phyloP scores from a whole-genome alignment of 1,140 invertebrate species.

The Augochlora pura region DNA sequence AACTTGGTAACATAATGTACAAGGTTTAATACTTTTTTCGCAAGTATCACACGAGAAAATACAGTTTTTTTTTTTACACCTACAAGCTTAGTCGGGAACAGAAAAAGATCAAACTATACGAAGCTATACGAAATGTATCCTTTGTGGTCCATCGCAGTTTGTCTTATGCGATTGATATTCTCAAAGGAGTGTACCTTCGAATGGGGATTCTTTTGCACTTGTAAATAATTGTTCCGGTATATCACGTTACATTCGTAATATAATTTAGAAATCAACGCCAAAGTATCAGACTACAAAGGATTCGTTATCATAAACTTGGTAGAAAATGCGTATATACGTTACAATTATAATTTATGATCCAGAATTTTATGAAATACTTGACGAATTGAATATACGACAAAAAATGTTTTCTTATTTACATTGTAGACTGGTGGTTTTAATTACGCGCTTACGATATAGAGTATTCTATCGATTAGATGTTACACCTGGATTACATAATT shows the following conservation, averaged over 20 bases:
- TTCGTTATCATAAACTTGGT: conserved; percentile 1
- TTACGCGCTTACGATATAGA: conserved; percentile 14
- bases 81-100: background rate
- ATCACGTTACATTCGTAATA: background rate
- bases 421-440: conserved; percentile 8
- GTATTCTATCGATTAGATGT: conserved; percentile 14
- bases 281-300: conserved; percentile 1
- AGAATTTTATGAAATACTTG: conserved; percentile 2
- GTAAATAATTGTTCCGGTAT: background rate
- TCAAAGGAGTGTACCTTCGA: background rate
- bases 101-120: background rate
- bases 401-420: conserved; percentile 38
- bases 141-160: background rate
- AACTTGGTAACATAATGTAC: background rate
- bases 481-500: conserved; percentile 26
- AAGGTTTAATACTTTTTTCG: background rate
- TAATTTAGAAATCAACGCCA: background rate
- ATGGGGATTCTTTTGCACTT: background rate
- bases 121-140: background rate
- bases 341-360: conserved; percentile 32
- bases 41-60: background rate
- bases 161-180: background rate
- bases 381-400: conserved; percentile 12
- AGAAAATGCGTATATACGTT: conserved; percentile 28
- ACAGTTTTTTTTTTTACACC: background rate